Base-by-base conservation (phyloP, 2,113 vertebrate genomes). In the Varanus salvator region DNA sequence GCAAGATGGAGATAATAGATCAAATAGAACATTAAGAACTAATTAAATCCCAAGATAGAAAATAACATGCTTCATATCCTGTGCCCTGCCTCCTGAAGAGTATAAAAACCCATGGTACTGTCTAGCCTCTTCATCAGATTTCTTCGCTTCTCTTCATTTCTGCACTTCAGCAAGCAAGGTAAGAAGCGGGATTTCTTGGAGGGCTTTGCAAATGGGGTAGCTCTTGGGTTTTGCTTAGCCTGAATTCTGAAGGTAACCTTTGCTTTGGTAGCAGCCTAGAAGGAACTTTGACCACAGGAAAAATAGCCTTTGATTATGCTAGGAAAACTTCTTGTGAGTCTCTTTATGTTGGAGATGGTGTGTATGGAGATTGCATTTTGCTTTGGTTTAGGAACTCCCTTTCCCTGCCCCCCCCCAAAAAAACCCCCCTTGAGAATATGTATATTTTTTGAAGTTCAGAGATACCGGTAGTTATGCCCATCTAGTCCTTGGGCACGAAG, bases 1-100 rank as follows among this genome's bases (percentile, higher is more conserved):
- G 80, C 48, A 87, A 29, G 86, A 66, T 66, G 7, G 19, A 82
- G 87, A 89, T 89, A 83, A 86, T 1, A 4, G 17, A 75, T 83
- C 69, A 74, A 57, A 57, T 1, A n/a, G n/a, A 9, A 29, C 23
- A 52, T 80, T 74, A 57, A 19, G 54, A 64, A 75, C 50, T 77
- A 78, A 83, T 89, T 74, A 83, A 74, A 48, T 23, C 11, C 52
- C 68, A 31, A 21, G 14, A 29, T 68, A 27, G 15, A 29, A 14
- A 8, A 6, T 23, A 57, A 31, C 78, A 78, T 52, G 29, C 87
- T 80, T 48, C 34, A 3, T n/a, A n/a, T 89, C 69, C 34, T 60
- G 25, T 74, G 68, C 34, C n/a, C 15, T 15, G 80, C 64, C 69
- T 57, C 50, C 0, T 31, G 44, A 89, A 89, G 8, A 14, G 8